Percentiles rank a stretch among this genome's conserved stretches.
phyloP scores from a whole-genome alignment of 2,797 vertebrate species.

The Peromyscus melanophrys region DNA sequence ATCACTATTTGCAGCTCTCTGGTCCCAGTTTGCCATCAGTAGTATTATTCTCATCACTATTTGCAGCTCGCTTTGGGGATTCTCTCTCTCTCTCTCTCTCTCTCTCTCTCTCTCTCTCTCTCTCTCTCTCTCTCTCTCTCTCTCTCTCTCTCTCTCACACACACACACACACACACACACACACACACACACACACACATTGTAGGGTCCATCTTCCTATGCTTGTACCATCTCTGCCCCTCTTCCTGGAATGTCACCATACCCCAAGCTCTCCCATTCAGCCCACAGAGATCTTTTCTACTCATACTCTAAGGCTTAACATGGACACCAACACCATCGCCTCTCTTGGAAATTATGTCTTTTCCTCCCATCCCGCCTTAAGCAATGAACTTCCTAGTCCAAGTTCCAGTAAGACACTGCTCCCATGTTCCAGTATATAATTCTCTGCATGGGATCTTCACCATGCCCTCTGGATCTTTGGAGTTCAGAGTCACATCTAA shows the following conservation, averaged over 20 bases:
- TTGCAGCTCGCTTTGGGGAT: not conserved
- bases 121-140: no score
- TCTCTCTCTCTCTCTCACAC: no score
- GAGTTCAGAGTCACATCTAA: not conserved
- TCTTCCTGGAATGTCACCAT: not conserved
- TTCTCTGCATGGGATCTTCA: not conserved
- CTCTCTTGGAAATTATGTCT: not conserved
- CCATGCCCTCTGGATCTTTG: not conserved
- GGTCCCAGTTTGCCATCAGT: not conserved
- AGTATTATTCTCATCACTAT: not conserved
- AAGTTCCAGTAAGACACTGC: not conserved
- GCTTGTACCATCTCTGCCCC: not conserved
- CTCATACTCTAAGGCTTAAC: not conserved
- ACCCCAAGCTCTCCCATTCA: not conserved
- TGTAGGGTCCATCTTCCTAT: not conserved
- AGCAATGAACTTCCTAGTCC: not conserved
- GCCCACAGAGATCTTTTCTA: not conserved
- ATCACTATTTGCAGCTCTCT: no score
- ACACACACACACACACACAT: not conserved
- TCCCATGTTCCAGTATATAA: not conserved
- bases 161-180: not conserved
- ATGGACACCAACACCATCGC: not conserved
- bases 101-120: no score
- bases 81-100: not conserved
- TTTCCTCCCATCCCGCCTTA: not conserved